These are phyloP conservation scores for Calameuta filiformis DNA, from an alignment of 2,888 invertebrate genomes.

Conservation along the genomic window DNA sequence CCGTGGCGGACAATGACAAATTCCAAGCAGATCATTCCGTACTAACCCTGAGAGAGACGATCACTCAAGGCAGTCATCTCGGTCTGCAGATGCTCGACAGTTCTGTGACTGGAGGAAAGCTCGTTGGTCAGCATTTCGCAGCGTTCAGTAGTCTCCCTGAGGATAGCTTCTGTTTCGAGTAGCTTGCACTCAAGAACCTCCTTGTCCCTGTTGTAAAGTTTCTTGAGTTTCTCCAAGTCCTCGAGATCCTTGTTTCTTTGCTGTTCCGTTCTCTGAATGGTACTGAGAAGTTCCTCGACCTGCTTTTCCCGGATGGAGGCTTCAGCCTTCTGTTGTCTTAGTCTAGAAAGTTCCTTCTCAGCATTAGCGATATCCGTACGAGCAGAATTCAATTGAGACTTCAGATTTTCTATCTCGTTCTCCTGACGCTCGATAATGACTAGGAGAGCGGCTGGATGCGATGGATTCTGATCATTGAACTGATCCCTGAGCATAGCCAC, in stretches of 20 bases:
- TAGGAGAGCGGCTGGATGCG: conserved; percentile 58
- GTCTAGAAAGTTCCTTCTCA: conserved; percentile 79
- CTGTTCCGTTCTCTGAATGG: conserved; percentile 82
- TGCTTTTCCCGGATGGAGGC: conserved; percentile 78
- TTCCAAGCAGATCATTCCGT: not conserved
- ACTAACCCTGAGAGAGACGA: conserved; percentile 70
- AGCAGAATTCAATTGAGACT: conserved; percentile 75
- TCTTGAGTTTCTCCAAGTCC: conserved; percentile 72
- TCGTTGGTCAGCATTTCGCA: conserved; percentile 75
- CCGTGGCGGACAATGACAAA: not conserved
- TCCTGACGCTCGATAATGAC: conserved; percentile 73
- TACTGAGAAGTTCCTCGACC: conserved; percentile 80
- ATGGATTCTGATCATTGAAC: conserved; percentile 50
- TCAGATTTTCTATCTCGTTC: conserved; percentile 77
- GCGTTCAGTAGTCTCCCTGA: conserved; percentile 76
- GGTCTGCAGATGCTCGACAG: conserved; percentile 75
- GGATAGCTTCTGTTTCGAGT: conserved; percentile 75
- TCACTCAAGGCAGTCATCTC: conserved; percentile 78
- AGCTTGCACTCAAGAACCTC: conserved; percentile 76
- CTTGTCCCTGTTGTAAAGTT: conserved; percentile 73
- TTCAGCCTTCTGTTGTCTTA: conserved; percentile 78
- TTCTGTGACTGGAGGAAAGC: conserved; percentile 74
- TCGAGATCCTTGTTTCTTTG: conserved; percentile 80
- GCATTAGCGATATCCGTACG: conserved; percentile 74
- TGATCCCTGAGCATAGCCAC: conserved; percentile 52